phyloP scores from a whole-genome alignment of 64 coral and sea anemone genomes.

The Dendrophyllia cribrosa region DNA sequence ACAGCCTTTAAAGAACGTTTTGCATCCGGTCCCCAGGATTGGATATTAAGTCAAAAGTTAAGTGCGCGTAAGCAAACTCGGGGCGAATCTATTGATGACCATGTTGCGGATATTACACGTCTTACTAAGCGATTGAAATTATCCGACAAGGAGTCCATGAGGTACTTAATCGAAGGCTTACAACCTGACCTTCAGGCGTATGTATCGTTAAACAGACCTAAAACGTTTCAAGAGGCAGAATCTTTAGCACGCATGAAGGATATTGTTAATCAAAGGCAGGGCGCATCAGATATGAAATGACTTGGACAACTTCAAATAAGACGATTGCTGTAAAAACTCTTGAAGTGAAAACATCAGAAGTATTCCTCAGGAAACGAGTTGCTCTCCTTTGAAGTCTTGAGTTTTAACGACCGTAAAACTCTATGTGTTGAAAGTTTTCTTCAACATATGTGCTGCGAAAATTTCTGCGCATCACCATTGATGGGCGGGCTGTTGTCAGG shows the following conservation, averaged over 20 bases:
- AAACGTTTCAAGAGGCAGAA: constrained; percentile 20
- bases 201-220: constrained; percentile 1
- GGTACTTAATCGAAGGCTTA: constrained; percentile 4
- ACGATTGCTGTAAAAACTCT: too few relatives aligned
- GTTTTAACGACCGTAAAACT: too few relatives aligned
- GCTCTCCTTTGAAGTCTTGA: too few relatives aligned
- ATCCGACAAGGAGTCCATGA: neutral
- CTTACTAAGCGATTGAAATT: neutral
- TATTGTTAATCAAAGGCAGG: too few relatives aligned
- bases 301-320: too few relatives aligned
- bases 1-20: neutral
- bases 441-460: too few relatives aligned
- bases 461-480: too few relatives aligned
- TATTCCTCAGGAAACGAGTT: too few relatives aligned
- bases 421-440: too few relatives aligned
- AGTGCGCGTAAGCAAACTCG: neutral
- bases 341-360: too few relatives aligned
- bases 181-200: neutral
- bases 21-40: neutral
- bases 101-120: neutral
- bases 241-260: neutral
- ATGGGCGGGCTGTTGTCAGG: too few relatives aligned
- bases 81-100: neutral
- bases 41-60: neutral
- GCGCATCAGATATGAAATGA: too few relatives aligned